Base-by-base conservation (phyloP, 2,797 vertebrate genomes). In the Eulemur mongoz region DNA sequence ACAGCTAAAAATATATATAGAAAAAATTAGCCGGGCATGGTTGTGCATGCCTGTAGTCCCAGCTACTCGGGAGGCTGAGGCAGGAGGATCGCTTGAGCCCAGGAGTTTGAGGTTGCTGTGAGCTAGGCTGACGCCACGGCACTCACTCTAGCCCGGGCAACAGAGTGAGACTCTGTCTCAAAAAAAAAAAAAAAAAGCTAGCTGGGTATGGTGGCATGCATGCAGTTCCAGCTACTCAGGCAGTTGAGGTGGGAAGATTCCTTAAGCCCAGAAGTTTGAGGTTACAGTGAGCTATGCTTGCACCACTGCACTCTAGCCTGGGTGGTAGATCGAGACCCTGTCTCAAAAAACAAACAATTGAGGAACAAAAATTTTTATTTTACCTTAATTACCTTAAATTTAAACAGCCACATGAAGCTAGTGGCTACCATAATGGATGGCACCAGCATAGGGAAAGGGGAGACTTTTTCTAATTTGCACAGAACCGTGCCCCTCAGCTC, bases 401-500 rank as follows among this genome's bases (percentile, higher is more conserved):
- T 65, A 67, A 69, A 69, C 4, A 43, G 78, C 70, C 45, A 78
- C 32, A 10, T 3, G 17, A 61, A 61, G 23, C 40, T 11, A 22
- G 54, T 9, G 14, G 27, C 72, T 45, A 27, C 25, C 11, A 18
- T 1, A 18, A 2, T 10, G 32, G 35, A 61, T 5, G 59, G 54
- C 7, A 1, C 22, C 22, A 2, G 25, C 27, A 9, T 30, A 59
- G n/a, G 23, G 52, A 32, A n/a, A 57, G 38, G 32, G 25, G n/a
- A 0, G 10, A 5, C 27, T 75, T 85, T 50, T 57, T 65, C 76
- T 75, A 40, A 18, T 50, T 5, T 4, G 2, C 65, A 17, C 9
- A 4, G 18, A n/a, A 20, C 38, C 0, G 0, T 4, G 20, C 15
- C 61, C 27, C 3, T 32, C 0, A 0, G 59, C 27, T 18, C 30